These are phyloP conservation scores for Tipula vernalis DNA, from an alignment of 2,888 invertebrate genomes.

Conservation along the genomic window DNA sequence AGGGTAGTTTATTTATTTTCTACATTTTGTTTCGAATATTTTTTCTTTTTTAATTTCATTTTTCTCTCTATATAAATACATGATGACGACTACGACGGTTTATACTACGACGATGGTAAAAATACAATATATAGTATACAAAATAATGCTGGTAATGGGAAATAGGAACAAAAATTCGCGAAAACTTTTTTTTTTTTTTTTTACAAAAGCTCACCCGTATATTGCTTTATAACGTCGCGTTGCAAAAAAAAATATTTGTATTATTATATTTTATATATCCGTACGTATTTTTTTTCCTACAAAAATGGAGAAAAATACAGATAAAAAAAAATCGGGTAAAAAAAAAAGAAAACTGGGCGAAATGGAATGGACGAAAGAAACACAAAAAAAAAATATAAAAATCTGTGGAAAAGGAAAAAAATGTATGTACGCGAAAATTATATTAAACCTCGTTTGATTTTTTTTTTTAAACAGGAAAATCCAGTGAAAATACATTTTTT, in stretches of 20 bases:
- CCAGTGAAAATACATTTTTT: background rate
- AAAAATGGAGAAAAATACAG: conserved; percentile 5
- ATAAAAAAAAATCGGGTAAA: background rate
- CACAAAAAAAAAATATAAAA: no score
- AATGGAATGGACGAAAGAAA: conserved; percentile 5
- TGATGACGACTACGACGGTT: background rate
- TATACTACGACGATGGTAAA: background rate
- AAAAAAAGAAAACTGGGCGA: background rate
- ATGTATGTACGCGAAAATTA: background rate
- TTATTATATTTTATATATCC: conserved; percentile 11
- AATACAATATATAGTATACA: background rate
- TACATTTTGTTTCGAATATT: background rate
- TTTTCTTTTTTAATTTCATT: background rate
- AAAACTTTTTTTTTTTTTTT: background rate
- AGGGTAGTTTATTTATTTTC: conserved; percentile 4
- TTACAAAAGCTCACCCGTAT: background rate
- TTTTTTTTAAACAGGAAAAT: background rate
- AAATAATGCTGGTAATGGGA: background rate
- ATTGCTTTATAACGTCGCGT: conserved; percentile 5
- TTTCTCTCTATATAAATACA: background rate
- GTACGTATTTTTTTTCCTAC: conserved; percentile 7
- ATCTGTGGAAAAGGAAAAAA: background rate
- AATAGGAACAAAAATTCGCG: background rate
- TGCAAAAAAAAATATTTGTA: conserved; percentile 7
- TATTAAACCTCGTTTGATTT: background rate